These are phyloP conservation scores for Hiodon alosoides DNA, from an alignment of 2,113 vertebrate species.

Conservation along the genomic window DNA sequence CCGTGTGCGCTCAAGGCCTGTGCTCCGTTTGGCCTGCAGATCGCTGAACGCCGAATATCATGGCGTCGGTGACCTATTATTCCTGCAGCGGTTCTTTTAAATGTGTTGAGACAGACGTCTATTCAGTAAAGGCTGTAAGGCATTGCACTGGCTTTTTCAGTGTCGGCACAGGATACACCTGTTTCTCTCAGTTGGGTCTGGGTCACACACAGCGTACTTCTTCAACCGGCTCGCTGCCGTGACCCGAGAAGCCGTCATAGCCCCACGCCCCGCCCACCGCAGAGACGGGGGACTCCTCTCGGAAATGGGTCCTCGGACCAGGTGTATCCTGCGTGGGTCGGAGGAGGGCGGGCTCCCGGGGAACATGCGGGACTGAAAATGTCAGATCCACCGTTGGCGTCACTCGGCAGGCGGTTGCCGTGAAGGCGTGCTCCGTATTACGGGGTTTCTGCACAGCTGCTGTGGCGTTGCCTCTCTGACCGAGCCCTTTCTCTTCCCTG, in stretches of 20 bases:
- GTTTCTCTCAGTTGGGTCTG: conserved; percentile 27
- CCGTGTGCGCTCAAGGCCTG: no score
- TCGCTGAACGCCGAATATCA: not conserved
- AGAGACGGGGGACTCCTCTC: not conserved
- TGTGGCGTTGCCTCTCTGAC: no score
- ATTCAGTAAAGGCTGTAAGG: not conserved
- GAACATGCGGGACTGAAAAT: conserved; percentile 22
- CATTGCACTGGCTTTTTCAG: conserved; percentile 1
- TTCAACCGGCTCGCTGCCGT: no score
- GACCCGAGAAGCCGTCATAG: no score
- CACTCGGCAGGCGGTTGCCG: no score
- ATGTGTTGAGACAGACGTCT: not conserved
- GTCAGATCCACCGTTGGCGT: conserved; percentile 22
- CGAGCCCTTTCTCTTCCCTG: no score
- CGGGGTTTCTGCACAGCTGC: no score
- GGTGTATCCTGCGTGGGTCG: conserved; percentile 33
- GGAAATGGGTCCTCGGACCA: conserved; percentile 17
- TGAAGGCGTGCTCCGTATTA: no score
- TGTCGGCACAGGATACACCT: conserved; percentile 41
- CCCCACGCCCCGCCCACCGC: not conserved
- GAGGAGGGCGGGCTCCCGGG: not conserved
- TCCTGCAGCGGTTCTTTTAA: not conserved
- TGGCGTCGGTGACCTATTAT: not conserved
- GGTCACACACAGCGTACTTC: not conserved
- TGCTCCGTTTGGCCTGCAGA: not conserved